Conservation (phyloP, 2,888 invertebrate species). For the Lepidonotus clava region DNA sequence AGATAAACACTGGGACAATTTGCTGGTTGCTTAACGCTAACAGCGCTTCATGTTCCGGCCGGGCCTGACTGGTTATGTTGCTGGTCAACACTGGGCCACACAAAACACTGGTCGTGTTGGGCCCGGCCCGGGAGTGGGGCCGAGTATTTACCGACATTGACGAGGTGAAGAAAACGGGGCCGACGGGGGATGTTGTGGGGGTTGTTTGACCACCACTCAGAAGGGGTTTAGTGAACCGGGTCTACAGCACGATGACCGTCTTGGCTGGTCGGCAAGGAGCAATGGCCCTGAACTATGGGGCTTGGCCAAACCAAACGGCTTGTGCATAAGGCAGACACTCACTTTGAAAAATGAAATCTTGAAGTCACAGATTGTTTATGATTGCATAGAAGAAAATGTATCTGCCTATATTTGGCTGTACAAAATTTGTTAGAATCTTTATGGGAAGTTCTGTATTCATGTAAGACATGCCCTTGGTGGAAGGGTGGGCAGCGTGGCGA, state of each 20-base stretch:
- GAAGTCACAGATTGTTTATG: no score
- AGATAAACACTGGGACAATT: background rate
- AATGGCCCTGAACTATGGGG: no score
- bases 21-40: slow-evolving; percentile 1
- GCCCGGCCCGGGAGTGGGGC: background rate
- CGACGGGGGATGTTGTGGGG: background rate
- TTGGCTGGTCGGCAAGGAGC: no score
- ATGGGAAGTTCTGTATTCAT: no score
- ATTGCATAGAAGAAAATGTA: no score
- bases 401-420: no score
- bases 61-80: background rate
- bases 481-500: background rate
- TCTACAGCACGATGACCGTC: no score
- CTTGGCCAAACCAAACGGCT: no score
- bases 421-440: no score
- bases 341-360: no score
- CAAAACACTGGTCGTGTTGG: background rate
- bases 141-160: background rate
- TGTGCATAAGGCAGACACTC: no score
- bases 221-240: background rate
- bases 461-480: no score
- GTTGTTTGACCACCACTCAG: slow-evolving; percentile 3
- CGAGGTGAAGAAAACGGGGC: background rate
- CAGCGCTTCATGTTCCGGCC: background rate
- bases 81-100: background rate